Percentiles rank a stretch among this genome's conserved stretches.
phyloP scores from a whole-genome alignment of 2,888 invertebrate species.

The Diachrysia chrysitis region DNA sequence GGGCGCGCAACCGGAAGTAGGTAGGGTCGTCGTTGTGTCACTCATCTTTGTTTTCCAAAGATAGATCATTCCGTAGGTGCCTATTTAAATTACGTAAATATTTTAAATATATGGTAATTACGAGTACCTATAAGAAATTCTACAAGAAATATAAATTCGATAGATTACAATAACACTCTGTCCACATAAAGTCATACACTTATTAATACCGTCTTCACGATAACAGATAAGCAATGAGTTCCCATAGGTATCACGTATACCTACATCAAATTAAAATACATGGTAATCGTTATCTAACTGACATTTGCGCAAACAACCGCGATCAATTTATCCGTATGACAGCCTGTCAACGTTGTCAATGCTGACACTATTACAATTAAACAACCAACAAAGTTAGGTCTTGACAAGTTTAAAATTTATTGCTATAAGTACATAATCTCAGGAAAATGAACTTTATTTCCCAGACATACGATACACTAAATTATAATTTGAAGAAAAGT shows the following conservation, averaged over 20 bases:
- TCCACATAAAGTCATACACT: constrained; percentile 56
- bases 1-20: constrained; percentile 79
- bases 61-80: constrained; percentile 64
- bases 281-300: constrained; percentile 84
- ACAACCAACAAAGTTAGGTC: constrained; percentile 82
- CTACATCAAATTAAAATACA: constrained; percentile 82
- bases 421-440: constrained; percentile 54
- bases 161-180: constrained; percentile 53
- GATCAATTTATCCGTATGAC: constrained; percentile 87
- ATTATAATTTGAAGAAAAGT: constrained; percentile 40
- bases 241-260: constrained; percentile 71
- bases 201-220: constrained; percentile 52
- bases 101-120: constrained; percentile 11
- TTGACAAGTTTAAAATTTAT: constrained; percentile 74
- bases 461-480: constrained; percentile 54
- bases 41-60: constrained; percentile 77
- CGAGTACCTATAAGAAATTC: constrained; percentile 9
- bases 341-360: constrained; percentile 85
- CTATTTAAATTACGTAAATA: constrained; percentile 53
- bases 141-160: constrained; percentile 50
- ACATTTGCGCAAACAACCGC: constrained; percentile 86
- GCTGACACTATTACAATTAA: constrained; percentile 87
- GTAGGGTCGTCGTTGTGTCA: constrained; percentile 79
- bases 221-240: constrained; percentile 72
- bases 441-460: constrained; percentile 68